Base-by-base conservation (phyloP, 2,113 vertebrate genomes). In the Hydrochoerus hydrochaeris region DNA sequence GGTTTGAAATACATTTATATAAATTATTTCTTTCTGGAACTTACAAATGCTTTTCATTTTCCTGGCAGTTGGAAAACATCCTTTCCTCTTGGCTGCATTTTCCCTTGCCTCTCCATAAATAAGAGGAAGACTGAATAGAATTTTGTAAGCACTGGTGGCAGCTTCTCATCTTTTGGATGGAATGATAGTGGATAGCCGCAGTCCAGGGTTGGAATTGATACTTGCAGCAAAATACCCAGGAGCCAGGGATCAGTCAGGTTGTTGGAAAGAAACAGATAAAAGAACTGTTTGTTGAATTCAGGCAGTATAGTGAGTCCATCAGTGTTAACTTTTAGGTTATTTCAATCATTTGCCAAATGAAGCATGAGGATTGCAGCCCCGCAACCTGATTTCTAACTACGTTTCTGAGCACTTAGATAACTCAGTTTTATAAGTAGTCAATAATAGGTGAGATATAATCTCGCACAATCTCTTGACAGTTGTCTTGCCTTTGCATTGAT, bases 371-470 rank as follows among this genome's bases (percentile, higher is more conserved):
- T 58, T 38, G 11, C n/a, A 90, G 13, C 63, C 62, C 2, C 1
- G 46, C 30, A 73, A 32, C 20, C 41, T 82, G 38, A 88, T 63
- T 96, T 54, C 85, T 38, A 67, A 13, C 44, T 78, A 52, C 7
- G 16, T 91, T 90, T 85, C 71, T 67, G 71, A 85, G 30, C 46
- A 85, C 19, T 78, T 71, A 30, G 60, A 54, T 77, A 95, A 14
- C 62, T 62, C 24, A 26, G 2, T 90, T 95, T 94, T 90, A 88
- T 67, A 88, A 94, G 93, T 84, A 82, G 46, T 41, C 19, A 69
- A 78, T 93, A 82, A 58, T 28, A 86, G 46, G 35, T 85, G 60
- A 92, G 73, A 69, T 62, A 28, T 57, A 69, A 81, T 81, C 81
- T 46, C 1, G 8, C 49, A 1, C 30, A 22, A 49, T 80, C 80